phyloP scores from a whole-genome alignment of 2,113 vertebrate species.

The Macroglossus sobrinus region DNA sequence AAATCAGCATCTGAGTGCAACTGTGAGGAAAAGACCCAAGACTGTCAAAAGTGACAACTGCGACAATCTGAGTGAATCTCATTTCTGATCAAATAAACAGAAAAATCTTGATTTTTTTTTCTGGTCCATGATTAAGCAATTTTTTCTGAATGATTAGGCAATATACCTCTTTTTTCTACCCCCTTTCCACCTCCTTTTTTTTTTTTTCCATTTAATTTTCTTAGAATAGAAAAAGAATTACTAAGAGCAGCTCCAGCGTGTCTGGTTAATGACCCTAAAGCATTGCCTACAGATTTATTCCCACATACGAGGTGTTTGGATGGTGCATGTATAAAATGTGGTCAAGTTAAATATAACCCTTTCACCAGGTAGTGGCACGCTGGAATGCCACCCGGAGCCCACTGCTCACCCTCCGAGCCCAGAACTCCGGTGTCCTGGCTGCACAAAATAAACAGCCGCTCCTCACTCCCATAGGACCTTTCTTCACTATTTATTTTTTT shows the following conservation, averaged over 20 bases:
- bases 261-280: background rate
- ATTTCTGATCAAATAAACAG: slow-evolving; percentile 35
- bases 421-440: background rate
- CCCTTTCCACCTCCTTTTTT: background rate
- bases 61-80: background rate
- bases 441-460: background rate
- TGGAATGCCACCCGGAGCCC: background rate
- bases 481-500: no score
- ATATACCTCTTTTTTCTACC: background rate
- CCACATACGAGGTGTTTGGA: background rate
- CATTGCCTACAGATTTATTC: slow-evolving; percentile 41
- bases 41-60: background rate
- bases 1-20: background rate
- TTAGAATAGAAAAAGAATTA: slow-evolving; percentile 5
- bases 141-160: background rate
- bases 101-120: background rate
- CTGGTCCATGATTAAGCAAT: background rate
- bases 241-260: background rate
- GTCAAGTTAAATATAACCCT: slow-evolving; percentile 33
- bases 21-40: slow-evolving; percentile 2
- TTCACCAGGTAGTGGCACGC: background rate
- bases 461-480: background rate
- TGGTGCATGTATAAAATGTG: background rate
- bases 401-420: background rate
- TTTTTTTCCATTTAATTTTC: background rate